Conservation (phyloP, 2,113 vertebrate genomes). For the Trematocara stigmaticum region DNA sequence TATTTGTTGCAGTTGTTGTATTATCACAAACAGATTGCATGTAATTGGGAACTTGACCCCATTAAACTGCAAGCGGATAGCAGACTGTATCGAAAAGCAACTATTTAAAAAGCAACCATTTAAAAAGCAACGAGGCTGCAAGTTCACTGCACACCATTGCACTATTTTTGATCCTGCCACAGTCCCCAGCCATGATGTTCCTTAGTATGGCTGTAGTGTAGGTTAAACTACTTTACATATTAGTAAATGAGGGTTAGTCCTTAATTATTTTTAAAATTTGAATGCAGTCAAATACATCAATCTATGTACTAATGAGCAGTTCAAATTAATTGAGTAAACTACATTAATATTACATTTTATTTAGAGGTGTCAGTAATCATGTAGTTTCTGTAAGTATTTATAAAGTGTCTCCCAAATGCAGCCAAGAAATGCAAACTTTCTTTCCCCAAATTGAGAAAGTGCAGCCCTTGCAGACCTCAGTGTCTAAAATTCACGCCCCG, state of each 20-base stretch:
- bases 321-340: neutral
- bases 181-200: neutral
- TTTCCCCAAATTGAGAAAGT: neutral
- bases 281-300: neutral
- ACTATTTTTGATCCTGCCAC: accelerated
- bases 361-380: neutral
- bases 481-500: neutral
- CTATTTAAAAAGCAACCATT: neutral
- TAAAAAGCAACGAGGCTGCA: neutral
- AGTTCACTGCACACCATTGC: neutral
- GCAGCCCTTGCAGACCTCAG: accelerated
- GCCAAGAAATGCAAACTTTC: neutral
- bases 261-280: neutral
- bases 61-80: neutral
- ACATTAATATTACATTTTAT: neutral
- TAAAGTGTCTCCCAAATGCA: neutral
- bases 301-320: neutral
- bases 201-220: accelerated
- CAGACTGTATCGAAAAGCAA: neutral
- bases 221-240: neutral
- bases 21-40: neutral
- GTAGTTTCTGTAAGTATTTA: neutral
- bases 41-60: neutral
- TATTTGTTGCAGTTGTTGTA: neutral
- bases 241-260: no score